Evolutionary conservation across 2,888 invertebrate species (phyloP), one percentile per base, ranked within the genome.

Genomic region (Drosophila barbarae): DNA sequence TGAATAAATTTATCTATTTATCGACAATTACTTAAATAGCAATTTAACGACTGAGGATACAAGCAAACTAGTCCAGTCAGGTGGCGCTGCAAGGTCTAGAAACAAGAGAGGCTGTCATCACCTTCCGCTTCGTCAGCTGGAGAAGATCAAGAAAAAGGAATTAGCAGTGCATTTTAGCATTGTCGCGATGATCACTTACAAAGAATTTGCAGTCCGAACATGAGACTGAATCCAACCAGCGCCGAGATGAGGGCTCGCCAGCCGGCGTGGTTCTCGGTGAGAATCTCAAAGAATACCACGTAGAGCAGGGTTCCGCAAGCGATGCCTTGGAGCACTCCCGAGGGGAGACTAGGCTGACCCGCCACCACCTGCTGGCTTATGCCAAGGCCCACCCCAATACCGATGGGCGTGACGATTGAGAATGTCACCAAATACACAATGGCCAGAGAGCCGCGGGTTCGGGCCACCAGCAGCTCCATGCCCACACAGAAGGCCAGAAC

Each of bases 221-320:
- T 95, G 9, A 94, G 73, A 30, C 90, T 85, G 87, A 95, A 95
- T 58, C 95, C 95, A 26, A 92, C 66, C 6, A 95, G 77, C 32
- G 95, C 92, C 2, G 94, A 91, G 0, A 92, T 56, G 86, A 92
- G 94, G 71, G 94, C 93, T 28, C 91, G 83, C 23, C 95, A 89
- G 7, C 95, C 95, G 13, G 85, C 83, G 52, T 87, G 86, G 57
- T 85, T 86, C 53, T 90, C 90, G 10, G 93, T 92, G 81, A 98
- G 92, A 56, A 98, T 95, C 90, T 98, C 98, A 89, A 98, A 98
- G 91, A 98, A 98, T n/a, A 98, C 97, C 15, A 98, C 96, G 90
- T 98, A 98, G 5, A 98, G 90, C 42, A 98, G 92, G 0, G 98
- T 98, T 13, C 98, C 98, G 46, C 95, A 94, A 0, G 98, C 98